These are phyloP conservation scores for Hermatobates lingyangjiaoensis DNA, from an alignment of 1,140 invertebrate species.

Conservation along the genomic window DNA sequence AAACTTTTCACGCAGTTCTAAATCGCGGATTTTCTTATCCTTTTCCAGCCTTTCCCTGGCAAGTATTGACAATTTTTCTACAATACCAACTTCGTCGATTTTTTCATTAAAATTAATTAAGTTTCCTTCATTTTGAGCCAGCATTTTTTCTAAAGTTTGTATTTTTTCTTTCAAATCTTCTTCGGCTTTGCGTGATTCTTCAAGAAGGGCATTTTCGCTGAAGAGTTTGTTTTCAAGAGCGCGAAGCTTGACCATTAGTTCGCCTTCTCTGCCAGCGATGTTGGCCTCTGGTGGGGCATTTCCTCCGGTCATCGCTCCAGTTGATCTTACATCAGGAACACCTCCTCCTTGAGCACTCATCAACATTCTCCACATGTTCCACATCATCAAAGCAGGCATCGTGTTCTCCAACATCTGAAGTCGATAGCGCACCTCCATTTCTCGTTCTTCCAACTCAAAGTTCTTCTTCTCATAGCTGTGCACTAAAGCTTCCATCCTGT, in stretches of 20 bases:
- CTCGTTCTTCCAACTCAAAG: slow-evolving; percentile 31
- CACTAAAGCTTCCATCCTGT: slow-evolving; percentile 15
- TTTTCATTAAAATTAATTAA: background rate
- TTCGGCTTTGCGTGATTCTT: slow-evolving; percentile 8
- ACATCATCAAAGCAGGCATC: slow-evolving; percentile 41
- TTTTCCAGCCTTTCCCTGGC: slow-evolving; percentile 16
- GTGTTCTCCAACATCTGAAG: slow-evolving; percentile 39
- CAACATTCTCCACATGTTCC: slow-evolving; percentile 29
- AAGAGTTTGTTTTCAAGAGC: slow-evolving; percentile 26
- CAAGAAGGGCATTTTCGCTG: slow-evolving; percentile 8
- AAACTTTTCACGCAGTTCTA: slow-evolving; percentile 31
- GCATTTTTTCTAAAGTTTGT: slow-evolving; percentile 3
- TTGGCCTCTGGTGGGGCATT: background rate
- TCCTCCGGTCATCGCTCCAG: no score
- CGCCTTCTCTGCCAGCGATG: slow-evolving; percentile 3
- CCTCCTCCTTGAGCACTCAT: slow-evolving; percentile 2
- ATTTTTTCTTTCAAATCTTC: slow-evolving; percentile 8
- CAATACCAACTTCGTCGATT: slow-evolving; percentile 5
- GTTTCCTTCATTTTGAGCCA: background rate
- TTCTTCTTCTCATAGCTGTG: slow-evolving; percentile 34
- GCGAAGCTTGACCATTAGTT: slow-evolving; percentile 7
- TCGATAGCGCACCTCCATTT: slow-evolving; percentile 35
- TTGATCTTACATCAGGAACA: background rate
- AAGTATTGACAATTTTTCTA: slow-evolving; percentile 10
- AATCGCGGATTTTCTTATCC: slow-evolving; percentile 19